These are phyloP conservation scores for Gonocerus acuteangulatus DNA, from an alignment of 2,888 invertebrate genomes.

Conservation along the genomic window DNA sequence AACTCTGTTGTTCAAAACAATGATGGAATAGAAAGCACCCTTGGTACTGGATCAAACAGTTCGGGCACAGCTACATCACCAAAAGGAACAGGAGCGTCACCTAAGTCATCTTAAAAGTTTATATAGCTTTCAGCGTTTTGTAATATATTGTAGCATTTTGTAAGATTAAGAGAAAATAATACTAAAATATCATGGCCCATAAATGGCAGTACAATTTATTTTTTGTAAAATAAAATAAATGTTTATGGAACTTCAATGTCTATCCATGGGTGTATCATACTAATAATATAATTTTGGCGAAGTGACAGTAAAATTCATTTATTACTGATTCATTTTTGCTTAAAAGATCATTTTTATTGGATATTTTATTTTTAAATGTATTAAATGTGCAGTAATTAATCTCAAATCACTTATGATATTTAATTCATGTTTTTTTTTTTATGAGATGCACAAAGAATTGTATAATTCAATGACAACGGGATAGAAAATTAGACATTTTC, in stretches of 20 bases:
- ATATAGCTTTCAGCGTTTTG: conserved; percentile 21
- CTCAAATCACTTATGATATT: too few relatives aligned
- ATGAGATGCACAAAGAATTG: too few relatives aligned
- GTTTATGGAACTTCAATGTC: conserved; percentile 9
- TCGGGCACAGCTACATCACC: conserved; percentile 37
- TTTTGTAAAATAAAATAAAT: conserved; percentile 26
- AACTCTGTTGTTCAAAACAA: conserved; percentile 50
- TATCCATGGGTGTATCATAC: conserved; percentile 11
- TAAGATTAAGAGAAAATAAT: conserved; percentile 22
- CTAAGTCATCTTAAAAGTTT: conserved; percentile 37
- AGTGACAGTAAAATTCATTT: background rate
- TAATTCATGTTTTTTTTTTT: too few relatives aligned
- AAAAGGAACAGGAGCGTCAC: conserved; percentile 33
- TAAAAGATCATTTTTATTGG: too few relatives aligned
- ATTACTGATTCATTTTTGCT: too few relatives aligned
- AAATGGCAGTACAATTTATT: conserved; percentile 30
- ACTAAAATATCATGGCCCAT: conserved; percentile 25
- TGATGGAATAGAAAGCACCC: conserved; percentile 48
- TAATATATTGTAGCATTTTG: conserved; percentile 31
- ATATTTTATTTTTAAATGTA: too few relatives aligned
- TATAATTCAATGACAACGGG: too few relatives aligned
- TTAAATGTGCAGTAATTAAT: too few relatives aligned
- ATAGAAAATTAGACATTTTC: too few relatives aligned
- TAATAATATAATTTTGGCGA: background rate
- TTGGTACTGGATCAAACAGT: conserved; percentile 39